These are phyloP conservation scores for Timema podura DNA, from an alignment of 2,888 invertebrate species.

Conservation along the genomic window DNA sequence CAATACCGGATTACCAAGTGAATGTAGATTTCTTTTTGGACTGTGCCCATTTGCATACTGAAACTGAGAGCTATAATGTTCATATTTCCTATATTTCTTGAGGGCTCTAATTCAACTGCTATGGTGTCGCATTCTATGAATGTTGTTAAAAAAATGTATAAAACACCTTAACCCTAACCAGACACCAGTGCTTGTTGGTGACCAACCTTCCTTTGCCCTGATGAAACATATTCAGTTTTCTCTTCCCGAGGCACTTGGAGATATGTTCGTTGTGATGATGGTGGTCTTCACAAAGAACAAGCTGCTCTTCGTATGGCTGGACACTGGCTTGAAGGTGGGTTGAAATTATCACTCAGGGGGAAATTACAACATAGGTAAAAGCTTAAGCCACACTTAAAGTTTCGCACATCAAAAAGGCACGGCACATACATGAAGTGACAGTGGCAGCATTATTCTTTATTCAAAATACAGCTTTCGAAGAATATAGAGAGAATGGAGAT, in stretches of 20 bases:
- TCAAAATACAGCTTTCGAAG: not conserved
- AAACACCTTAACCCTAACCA: conserved; percentile 1
- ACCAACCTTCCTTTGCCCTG: conserved; percentile 3
- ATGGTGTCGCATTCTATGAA: not conserved
- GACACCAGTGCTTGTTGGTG: conserved; percentile 4
- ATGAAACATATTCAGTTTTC: conserved; percentile 1
- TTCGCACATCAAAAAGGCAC: not conserved
- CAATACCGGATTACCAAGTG: no score
- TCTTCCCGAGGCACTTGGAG: not conserved
- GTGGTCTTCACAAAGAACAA: no score
- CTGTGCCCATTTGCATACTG: no score
- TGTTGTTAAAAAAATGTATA: not conserved
- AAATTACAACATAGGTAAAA: no score
- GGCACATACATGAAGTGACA: no score
- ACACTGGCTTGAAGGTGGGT: conserved; percentile 5
- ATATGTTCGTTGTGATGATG: no score
- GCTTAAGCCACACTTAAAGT: not conserved
- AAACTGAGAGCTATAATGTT: not conserved
- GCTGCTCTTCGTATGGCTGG: no score
- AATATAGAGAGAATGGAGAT: no score
- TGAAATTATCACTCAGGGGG: no score
- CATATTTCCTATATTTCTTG: not conserved
- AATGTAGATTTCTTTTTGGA: no score
- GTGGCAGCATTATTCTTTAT: no score
- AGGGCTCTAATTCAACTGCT: not conserved